Conservation (phyloP, 2,113 vertebrate species). For the Nesoenas mayeri region DNA sequence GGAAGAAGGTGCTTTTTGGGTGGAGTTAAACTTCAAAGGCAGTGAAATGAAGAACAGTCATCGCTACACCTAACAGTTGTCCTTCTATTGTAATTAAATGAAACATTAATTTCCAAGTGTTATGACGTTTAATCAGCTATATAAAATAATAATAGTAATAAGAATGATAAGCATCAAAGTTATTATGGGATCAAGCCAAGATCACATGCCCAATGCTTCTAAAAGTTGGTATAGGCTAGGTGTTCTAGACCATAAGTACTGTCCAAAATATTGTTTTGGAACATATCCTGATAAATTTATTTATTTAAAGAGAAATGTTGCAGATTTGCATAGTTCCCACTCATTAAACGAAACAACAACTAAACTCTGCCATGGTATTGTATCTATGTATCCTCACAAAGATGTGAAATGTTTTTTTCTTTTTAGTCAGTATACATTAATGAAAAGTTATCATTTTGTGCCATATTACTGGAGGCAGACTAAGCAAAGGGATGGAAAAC, state of each 20-base stretch:
- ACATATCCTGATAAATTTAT: background rate
- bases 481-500: background rate
- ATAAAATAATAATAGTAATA: constrained; percentile 48
- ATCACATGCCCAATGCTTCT: background rate
- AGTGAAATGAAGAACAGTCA: constrained; percentile 35
- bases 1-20: constrained; percentile 51
- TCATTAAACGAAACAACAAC: background rate
- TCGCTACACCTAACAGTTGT: constrained; percentile 10
- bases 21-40: constrained; percentile 57
- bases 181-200: background rate
- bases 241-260: background rate
- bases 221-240: background rate
- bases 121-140: constrained; percentile 50
- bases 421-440: background rate
- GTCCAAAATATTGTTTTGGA: background rate
- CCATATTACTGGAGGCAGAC: background rate
- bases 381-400: background rate
- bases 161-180: constrained; percentile 29
- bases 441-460: background rate
- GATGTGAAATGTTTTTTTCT: background rate
- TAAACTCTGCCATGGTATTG: background rate
- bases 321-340: background rate
- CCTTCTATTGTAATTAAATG: constrained; percentile 58
- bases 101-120: constrained; percentile 52
- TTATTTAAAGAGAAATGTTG: background rate